Evolutionary conservation across 2,113 vertebrate genomes (phyloP).

Genomic region (Ptyas mucosa): DNA sequence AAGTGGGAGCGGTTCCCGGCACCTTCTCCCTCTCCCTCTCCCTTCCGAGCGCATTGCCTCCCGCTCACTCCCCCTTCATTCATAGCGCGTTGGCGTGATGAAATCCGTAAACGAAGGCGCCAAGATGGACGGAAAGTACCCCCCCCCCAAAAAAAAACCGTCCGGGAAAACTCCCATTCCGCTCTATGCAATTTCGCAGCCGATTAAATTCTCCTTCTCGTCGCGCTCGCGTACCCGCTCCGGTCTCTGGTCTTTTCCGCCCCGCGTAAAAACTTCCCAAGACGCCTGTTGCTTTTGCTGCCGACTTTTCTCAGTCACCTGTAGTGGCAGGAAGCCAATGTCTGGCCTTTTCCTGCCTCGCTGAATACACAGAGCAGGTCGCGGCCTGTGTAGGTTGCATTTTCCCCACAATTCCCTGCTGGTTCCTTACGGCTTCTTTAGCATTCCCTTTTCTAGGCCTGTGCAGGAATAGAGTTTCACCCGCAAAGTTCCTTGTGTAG

Average conservation of each 20-base stretch:
- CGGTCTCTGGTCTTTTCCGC: background rate
- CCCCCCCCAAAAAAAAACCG: no score
- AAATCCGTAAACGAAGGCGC: background rate
- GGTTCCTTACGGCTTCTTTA: background rate
- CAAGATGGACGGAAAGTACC: background rate
- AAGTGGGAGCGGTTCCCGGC: background rate
- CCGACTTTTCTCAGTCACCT: background rate
- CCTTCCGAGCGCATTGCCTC: no score
- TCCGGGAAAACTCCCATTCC: background rate
- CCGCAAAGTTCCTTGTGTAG: background rate
- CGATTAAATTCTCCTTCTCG: background rate
- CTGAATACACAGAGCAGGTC: constrained; percentile 2
- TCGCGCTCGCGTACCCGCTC: background rate
- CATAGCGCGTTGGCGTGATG: background rate
- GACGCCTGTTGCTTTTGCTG: background rate
- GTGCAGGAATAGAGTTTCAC: background rate
- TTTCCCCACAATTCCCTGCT: background rate
- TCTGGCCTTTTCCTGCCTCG: background rate
- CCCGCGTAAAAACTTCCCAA: background rate
- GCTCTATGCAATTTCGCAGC: background rate
- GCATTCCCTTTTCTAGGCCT: background rate
- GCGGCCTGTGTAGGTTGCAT: background rate
- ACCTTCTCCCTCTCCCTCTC: no score
- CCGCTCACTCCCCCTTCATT: background rate
- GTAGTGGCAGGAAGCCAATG: background rate